Evolutionary conservation across 2,888 invertebrate genomes (phyloP), one percentile per base, ranked within the genome.

Genomic region (Geotrupes spiniger): DNA sequence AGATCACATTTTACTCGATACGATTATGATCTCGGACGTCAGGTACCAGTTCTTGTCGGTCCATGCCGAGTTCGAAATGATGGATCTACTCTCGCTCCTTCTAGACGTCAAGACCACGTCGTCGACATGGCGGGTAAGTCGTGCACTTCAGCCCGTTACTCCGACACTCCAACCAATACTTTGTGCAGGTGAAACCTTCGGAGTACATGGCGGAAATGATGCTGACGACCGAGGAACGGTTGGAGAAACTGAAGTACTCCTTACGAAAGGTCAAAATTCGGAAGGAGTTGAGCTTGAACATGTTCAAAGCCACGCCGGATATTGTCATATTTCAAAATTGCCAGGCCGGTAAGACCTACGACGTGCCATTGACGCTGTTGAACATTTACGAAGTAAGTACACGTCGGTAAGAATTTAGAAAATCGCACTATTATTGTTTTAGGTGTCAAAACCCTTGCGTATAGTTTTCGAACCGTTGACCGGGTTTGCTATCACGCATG

Each of bases 321-420:
- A 61, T 82, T 12, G 62, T 84, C 1, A 68, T 84, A 15, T 84
- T 82, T 58, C 83, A 83, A 70, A 82, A 81, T 63, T 83, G 76
- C 64, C 69, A 73, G 47, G 71, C 75, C 2, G 79, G 80, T 33
- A 74, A 76, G 12, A 71, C 68, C 54, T 74, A 80, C 48, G 70
- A 72, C 12, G 72, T 78, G 1, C 75, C 77, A 38, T 69, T 84
- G 53, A 71, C 73, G 0, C 73, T 84, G 42, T 76, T 74, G 60
- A 84, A 84, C 66, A 73, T 73, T 37, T 76, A 79, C 55, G 73
- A 77, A 73, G 83, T 82, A 68, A 60, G 58, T 21, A 44, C 44
- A 40, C 29, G 39, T 44, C 12, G 5, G n/a, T 28, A 21, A 42
- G 15, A 4, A 2, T 9, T 6, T 36, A 15, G 5, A 21, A 15